A percentile compares a stretch with the other conserved stretches of the same genome.
Evolutionary conservation across 2,113 vertebrate genomes (phyloP).

Genomic region (Crotalus viridis): DNA sequence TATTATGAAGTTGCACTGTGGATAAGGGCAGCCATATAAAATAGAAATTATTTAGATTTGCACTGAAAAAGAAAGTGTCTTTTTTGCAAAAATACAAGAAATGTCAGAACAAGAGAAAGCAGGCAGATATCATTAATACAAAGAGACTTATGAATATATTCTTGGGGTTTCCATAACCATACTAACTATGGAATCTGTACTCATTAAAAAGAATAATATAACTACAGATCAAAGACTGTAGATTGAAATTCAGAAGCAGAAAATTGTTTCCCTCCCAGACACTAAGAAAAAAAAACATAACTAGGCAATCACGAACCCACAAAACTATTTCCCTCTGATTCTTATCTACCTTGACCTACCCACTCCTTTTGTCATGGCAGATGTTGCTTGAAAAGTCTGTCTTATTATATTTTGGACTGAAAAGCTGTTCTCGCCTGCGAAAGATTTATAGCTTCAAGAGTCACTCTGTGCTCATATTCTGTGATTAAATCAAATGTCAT

Average conservation of each 20-base stretch:
- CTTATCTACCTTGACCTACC: accelerated
- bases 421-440: accelerated
- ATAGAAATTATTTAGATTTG: neutral
- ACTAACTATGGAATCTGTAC: neutral
- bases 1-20: neutral
- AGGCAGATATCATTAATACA: neutral
- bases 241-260: neutral
- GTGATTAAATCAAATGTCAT: constrained; percentile 54
- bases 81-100: neutral
- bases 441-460: constrained; percentile 31
- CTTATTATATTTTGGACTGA: neutral
- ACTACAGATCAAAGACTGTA: neutral
- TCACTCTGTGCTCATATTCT: constrained; percentile 39
- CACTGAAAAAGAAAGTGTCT: neutral
- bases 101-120: neutral
- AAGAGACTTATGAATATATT: neutral
- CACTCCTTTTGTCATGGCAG: neutral
- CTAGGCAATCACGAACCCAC: neutral
- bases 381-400: neutral
- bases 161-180: neutral
- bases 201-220: neutral
- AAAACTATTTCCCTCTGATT: neutral
- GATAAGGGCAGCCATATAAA: neutral
- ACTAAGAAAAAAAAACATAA: neutral
- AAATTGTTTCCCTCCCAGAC: neutral